Evolutionary conservation across 2,113 vertebrate genomes (phyloP).

Genomic region (Gobiocypris rarus): DNA sequence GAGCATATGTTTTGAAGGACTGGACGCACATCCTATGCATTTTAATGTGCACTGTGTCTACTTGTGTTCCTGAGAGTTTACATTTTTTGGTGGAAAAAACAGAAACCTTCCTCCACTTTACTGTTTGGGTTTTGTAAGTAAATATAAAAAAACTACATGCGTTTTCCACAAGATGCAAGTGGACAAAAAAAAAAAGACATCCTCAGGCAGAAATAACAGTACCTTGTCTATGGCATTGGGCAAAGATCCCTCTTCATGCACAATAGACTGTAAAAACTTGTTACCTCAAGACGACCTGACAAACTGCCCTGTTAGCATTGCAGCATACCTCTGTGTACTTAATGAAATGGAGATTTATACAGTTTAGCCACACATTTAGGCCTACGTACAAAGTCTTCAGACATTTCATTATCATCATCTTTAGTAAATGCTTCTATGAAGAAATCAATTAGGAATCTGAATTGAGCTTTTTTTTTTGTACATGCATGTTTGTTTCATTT

Average conservation of each 20-base stretch:
- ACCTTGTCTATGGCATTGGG: background rate
- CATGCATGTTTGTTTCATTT: background rate
- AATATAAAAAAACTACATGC: background rate
- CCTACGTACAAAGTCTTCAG: slow-evolving; percentile 4
- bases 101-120: background rate
- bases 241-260: background rate
- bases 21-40: slow-evolving; percentile 1
- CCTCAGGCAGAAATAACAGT: background rate
- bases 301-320: background rate
- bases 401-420: background rate
- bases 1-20: background rate
- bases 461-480: background rate
- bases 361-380: background rate
- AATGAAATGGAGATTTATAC: background rate
- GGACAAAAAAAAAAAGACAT: background rate
- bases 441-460: background rate
- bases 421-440: background rate
- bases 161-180: background rate
- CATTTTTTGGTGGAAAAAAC: background rate
- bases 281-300: background rate
- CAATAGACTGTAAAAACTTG: background rate
- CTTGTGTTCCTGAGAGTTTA: background rate
- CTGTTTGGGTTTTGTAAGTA: background rate
- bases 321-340: background rate
- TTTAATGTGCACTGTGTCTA: background rate